A percentile compares a stretch with the other conserved stretches of the same genome.
These are phyloP conservation scores for Limenitis camilla DNA, from an alignment of 2,888 invertebrate genomes.

Conservation along the genomic window DNA sequence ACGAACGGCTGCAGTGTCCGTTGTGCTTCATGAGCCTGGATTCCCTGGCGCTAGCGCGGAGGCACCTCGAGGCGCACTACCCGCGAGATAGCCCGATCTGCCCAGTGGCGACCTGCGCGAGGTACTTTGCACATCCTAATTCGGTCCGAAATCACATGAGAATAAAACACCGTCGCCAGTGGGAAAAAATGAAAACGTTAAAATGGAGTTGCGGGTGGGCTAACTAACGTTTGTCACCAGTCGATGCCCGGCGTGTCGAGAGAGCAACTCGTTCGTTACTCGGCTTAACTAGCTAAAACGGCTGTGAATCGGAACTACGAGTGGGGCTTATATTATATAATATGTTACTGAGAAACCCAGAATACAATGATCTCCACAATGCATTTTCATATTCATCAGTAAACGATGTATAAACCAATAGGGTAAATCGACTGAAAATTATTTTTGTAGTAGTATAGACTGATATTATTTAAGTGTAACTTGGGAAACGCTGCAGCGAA, in stretches of 20 bases:
- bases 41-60: slow-evolving; percentile 79
- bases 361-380: slow-evolving; percentile 57
- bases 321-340: slow-evolving; percentile 29
- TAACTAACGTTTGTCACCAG: slow-evolving; percentile 28
- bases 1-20: slow-evolving; percentile 75
- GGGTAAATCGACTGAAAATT: slow-evolving; percentile 72
- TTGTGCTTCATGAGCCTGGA: slow-evolving; percentile 80
- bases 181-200: slow-evolving; percentile 88
- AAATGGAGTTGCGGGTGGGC: slow-evolving; percentile 80
- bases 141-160: slow-evolving; percentile 92
- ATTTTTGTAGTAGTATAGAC: slow-evolving; percentile 75
- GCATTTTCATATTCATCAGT: slow-evolving; percentile 57
- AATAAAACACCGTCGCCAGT: slow-evolving; percentile 85
- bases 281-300: slow-evolving; percentile 25
- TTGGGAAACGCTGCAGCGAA: slow-evolving; percentile 26
- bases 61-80: slow-evolving; percentile 87
- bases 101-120: slow-evolving; percentile 83
- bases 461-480: slow-evolving; percentile 63
- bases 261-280: slow-evolving; percentile 22
- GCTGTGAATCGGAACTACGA: slow-evolving; percentile 35
- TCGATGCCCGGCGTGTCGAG: slow-evolving; percentile 5
- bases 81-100: slow-evolving; percentile 88
- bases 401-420: slow-evolving; percentile 55
- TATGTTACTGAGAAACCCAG: slow-evolving; percentile 30
- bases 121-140: slow-evolving; percentile 87